These are phyloP conservation scores for Aegithalos caudatus DNA, from an alignment of 2,113 vertebrate species.

Conservation along the genomic window DNA sequence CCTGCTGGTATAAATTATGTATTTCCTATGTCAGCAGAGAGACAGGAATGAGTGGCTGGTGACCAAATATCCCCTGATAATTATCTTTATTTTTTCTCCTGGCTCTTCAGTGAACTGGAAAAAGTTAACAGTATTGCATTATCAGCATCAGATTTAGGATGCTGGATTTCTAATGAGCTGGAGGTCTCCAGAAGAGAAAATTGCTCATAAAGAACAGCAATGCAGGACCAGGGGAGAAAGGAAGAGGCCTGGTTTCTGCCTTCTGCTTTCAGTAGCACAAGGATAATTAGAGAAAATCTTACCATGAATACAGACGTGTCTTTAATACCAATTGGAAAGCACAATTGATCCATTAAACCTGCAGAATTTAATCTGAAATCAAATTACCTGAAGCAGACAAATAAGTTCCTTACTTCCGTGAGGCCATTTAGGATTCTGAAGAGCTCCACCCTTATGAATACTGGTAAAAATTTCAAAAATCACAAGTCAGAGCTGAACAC, in stretches of 20 bases:
- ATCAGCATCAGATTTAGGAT: neutral
- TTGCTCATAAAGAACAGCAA: neutral
- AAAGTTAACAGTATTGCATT: neutral
- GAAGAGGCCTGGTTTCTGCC: neutral
- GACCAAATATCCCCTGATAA: neutral
- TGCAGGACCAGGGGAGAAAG: neutral
- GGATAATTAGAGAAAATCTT: neutral
- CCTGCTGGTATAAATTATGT: constrained; percentile 2
- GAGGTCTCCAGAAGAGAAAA: neutral
- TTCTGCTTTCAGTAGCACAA: neutral
- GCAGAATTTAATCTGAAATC: neutral
- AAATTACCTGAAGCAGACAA: neutral
- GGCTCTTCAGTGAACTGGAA: neutral
- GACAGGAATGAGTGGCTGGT: neutral
- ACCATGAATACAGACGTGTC: neutral
- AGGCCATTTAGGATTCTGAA: neutral
- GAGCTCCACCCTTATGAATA: neutral
- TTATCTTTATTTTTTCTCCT: neutral
- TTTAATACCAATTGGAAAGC: neutral
- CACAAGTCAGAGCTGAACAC: neutral
- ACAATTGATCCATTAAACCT: neutral
- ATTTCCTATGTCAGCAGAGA: neutral
- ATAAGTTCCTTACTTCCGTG: neutral
- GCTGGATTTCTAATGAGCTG: neutral
- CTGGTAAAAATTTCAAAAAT: neutral